A percentile compares a stretch with the other conserved stretches of the same genome.
These are phyloP conservation scores for Hymenopus coronatus DNA, from an alignment of 2,888 invertebrate species.

Conservation along the genomic window DNA sequence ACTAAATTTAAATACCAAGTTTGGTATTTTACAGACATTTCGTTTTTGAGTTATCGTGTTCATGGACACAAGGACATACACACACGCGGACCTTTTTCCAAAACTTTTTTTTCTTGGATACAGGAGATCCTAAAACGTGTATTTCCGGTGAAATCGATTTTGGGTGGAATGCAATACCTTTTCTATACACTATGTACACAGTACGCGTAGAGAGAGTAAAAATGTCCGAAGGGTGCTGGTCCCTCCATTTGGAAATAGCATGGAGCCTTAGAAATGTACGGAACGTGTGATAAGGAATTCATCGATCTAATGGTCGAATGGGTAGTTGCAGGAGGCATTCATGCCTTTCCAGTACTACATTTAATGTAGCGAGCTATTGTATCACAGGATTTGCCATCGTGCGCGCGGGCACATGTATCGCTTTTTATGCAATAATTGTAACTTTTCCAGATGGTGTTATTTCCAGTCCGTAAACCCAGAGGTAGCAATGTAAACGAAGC, in stretches of 20 bases:
- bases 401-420: background rate
- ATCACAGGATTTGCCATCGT: background rate
- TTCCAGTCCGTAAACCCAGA: background rate
- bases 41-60: no score
- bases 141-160: no score
- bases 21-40: no score
- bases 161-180: no score
- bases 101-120: no score
- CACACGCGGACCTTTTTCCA: no score
- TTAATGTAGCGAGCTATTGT: background rate
- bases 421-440: background rate
- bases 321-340: background rate
- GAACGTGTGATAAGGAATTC: background rate
- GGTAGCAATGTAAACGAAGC: background rate
- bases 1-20: no score
- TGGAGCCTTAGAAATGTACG: no score
- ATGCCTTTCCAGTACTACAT: background rate
- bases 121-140: no score
- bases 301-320: background rate
- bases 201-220: no score
- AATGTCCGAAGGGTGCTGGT: background rate
- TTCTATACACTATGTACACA: no score
- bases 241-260: background rate
- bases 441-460: background rate
- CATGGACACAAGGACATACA: no score